Base-by-base conservation (phyloP, 2,113 vertebrate species). In the Mustelus asterias region DNA sequence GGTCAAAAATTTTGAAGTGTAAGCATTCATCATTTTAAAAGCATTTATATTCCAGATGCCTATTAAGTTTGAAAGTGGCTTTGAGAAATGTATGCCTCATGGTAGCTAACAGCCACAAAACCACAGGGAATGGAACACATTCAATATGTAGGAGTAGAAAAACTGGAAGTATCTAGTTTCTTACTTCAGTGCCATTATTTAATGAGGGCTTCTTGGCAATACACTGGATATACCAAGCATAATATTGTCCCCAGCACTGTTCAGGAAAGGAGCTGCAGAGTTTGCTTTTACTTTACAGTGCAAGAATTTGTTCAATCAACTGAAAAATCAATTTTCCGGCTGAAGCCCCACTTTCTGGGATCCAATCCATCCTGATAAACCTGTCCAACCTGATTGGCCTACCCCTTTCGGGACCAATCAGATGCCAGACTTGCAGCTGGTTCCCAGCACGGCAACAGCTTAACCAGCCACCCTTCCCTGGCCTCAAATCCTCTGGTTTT, bases 291-390 rank as follows among this genome's bases (percentile, higher is more conserved):
- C 0, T 65, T 93, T 37, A 90, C 54, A 65, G 60, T 65, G 13
- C 4, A 90, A 90, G 54, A 93, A 65, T 65, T 93, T 93, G 60
- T 93, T 37, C 63, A 93, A 93, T 92, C 58, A 92, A 20, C 33
- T 65, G 60, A 65, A 65, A 65, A 93, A 37, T 37, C 29, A 93
- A 93, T 37, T 93, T 92, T 92, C 88, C 58, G 1, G 88, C 54
- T 63, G 60, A 93, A 90, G 26, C 54, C 24, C 54, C 54, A 33
- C 88, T 90, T 60, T 90, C 88, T 90, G 26, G 48, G 48, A 90
- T 60, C 88, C 54, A 33, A 90, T 90, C 54, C 29, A 58, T 33
- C 88, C 88, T 90, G 54, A 44, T 44, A 90, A 93, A 65, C 29
- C 60, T n/a, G 60, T 65, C 89, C 60, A 65, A 37, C n/a, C 58